Evolutionary conservation across 2,797 vertebrate genomes (phyloP), one percentile per base, ranked within the genome.

Genomic region (Enteromius treurensis): DNA sequence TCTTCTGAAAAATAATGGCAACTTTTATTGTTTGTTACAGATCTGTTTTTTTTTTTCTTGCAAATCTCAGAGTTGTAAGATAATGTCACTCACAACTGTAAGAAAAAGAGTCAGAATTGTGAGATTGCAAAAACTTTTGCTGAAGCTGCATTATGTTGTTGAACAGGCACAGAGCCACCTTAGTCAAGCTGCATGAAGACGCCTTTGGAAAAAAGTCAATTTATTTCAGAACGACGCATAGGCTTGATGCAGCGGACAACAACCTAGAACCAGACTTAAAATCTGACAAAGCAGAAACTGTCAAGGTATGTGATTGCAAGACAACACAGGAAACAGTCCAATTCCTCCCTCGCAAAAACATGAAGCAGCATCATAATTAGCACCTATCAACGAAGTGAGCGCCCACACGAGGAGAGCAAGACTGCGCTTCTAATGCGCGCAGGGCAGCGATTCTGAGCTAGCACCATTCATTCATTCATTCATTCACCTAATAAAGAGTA

Each of bases 341-440:
- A 19, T 14, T 71, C 68, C 79, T 47, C 53, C 79, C 53, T 80
- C 79, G 68, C 23, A 71, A 1, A 42, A 26, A 71, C 51, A 60
- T 14, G 6, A 71, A n/a, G 1, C 23, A 58, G 1, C 53, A 23
- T 49, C 53, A 60, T 80, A 60, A 80, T 80, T 47, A 81, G 11
- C 21, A 73, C 1, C 23, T 8, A 15, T 17, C 23, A 14, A 4
- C 45, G 23, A 19, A 60, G 45, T 4, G 2, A 4, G 45, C 45
- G 21, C 79, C 79, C 14, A 60, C 79, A 5, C 53, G 13, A 51
- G 2, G 8, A 62, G 14, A 77, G 74, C 21, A 21, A 17, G 3
- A 26, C n/a, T 62, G 75, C 14, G 37, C 7, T 11, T 42, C 14
- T 29, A 47, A 69, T 37, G 64, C 29, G 29, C 14, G 14, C 77